Evolutionary conservation across 92 coral and sea anemone genomes (phyloP).

Genomic region (Epizoanthus ramosus): DNA sequence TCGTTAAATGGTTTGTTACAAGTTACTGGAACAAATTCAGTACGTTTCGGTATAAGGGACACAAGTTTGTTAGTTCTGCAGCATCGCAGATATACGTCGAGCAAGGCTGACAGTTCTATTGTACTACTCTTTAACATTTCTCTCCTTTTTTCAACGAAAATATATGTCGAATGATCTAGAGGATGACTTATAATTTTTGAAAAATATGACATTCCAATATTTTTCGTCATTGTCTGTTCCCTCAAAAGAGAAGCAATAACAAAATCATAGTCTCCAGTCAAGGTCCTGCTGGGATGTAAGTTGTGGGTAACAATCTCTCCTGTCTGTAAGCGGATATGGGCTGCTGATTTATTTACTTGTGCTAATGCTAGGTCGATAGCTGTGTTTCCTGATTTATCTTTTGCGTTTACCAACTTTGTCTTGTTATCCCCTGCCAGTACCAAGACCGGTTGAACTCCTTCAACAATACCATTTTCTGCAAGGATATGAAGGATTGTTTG

Average conservation of each 20-base stretch:
- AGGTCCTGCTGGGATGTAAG: too few relatives aligned
- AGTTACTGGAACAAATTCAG: neutral
- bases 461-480: too few relatives aligned
- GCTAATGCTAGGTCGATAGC: slow-evolving; percentile 27
- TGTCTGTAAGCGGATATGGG: too few relatives aligned
- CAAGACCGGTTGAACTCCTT: too few relatives aligned
- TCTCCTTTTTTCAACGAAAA: neutral
- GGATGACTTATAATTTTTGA: neutral
- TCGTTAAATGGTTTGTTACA: slow-evolving; percentile 10
- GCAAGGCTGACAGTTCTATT: neutral
- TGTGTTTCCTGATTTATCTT: neutral
- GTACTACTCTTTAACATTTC: neutral
- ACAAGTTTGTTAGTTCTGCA: neutral
- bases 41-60: neutral
- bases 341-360: too few relatives aligned
- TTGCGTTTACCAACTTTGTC: too few relatives aligned
- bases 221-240: neutral
- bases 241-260: too few relatives aligned
- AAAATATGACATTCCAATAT: neutral
- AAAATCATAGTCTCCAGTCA: too few relatives aligned
- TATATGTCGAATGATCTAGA: neutral
- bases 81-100: neutral
- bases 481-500: too few relatives aligned
- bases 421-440: too few relatives aligned
- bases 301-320: too few relatives aligned